phyloP scores from a whole-genome alignment of 2,113 vertebrate genomes.

The Gymnorhina tibicen region DNA sequence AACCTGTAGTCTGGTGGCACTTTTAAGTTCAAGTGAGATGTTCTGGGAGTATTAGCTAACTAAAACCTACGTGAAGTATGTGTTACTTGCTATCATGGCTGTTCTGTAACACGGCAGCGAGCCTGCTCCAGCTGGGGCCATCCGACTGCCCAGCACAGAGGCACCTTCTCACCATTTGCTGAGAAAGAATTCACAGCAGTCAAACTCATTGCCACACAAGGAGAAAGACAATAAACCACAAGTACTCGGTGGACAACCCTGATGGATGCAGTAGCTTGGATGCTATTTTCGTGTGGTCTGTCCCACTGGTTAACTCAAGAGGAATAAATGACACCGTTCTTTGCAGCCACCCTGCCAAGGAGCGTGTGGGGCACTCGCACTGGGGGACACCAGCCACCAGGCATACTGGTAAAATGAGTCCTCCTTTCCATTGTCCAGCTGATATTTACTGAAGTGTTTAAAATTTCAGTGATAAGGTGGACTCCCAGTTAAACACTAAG shows the following conservation, averaged over 20 bases:
- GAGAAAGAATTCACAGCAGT: background rate
- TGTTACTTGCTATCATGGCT: background rate
- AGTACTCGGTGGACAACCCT: too few species aligned
- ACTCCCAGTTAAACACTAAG: background rate
- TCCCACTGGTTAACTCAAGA: background rate
- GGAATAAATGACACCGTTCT: background rate
- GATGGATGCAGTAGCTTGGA: rapidly evolving
- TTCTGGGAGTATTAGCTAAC: background rate
- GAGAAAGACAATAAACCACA: background rate
- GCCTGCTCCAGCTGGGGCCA: background rate
- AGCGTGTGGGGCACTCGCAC: rapidly evolving
- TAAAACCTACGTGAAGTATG: background rate
- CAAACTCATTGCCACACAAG: background rate
- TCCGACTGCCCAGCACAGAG: background rate
- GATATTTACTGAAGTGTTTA: background rate
- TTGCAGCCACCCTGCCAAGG: background rate
- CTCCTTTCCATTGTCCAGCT: background rate
- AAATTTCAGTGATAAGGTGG: background rate
- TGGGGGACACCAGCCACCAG: background rate
- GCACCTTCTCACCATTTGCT: background rate
- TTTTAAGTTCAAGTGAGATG: background rate
- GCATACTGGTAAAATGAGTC: background rate
- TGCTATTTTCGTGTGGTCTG: background rate
- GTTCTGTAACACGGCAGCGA: background rate
- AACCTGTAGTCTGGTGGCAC: background rate